Evolutionary conservation across 2,888 invertebrate species (phyloP).

Genomic region (Cosmia pyralina): DNA sequence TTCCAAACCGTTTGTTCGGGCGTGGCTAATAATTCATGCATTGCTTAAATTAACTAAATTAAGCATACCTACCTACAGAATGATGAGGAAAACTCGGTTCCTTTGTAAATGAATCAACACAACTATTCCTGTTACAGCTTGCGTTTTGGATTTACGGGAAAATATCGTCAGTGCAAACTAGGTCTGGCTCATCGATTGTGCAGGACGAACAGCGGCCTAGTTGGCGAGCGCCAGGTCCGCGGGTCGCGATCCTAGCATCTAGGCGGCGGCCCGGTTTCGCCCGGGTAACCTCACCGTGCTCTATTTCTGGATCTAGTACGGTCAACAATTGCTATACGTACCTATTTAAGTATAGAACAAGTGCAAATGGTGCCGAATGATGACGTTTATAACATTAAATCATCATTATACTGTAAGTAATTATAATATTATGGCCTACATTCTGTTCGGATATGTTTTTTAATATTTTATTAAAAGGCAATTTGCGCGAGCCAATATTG

Average conservation of each 20-base stretch:
- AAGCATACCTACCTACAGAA: constrained; percentile 18
- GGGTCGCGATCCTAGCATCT: constrained; percentile 77
- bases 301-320: constrained; percentile 77
- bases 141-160: constrained; percentile 44
- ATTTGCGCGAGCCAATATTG: constrained; percentile 9
- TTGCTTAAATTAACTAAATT: constrained; percentile 45
- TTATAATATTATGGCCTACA: not conserved
- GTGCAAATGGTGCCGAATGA: constrained; percentile 38
- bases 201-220: constrained; percentile 85
- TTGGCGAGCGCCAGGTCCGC: constrained; percentile 79
- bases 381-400: constrained; percentile 25
- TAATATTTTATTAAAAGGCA: constrained; percentile 3
- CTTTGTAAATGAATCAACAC: constrained; percentile 46
- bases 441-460: not conserved
- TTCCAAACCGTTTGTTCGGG: constrained; percentile 47
- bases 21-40: constrained; percentile 42
- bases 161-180: constrained; percentile 62
- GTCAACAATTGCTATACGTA: constrained; percentile 66
- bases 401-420: not conserved
- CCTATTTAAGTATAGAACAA: constrained; percentile 64
- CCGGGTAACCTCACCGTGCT: constrained; percentile 78
- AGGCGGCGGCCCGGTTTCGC: constrained; percentile 78
- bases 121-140: constrained; percentile 47
- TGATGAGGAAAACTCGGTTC: constrained; percentile 54
- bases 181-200: constrained; percentile 79